Evolutionary conservation across 53 echinoderm and acorn worm species (phyloP), one percentile per base, ranked within the genome.

Genomic region (Mesocentrotus franciscanus): DNA sequence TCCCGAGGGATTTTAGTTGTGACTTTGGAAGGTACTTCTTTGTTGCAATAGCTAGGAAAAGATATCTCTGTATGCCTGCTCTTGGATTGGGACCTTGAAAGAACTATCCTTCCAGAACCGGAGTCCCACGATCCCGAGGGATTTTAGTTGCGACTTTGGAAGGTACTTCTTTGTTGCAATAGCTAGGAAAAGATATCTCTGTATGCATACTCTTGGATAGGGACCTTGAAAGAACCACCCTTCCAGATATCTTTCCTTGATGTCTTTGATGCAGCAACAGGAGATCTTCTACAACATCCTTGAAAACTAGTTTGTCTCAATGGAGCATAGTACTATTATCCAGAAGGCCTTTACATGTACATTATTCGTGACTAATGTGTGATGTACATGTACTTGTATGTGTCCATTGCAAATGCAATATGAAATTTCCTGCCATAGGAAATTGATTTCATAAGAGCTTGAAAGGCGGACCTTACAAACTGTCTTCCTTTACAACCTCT

Each of bases 251-350:
- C 5, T 22, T 66, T 22, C 66, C 4, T 22, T 6, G 68, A 76
- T 30, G 76, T 29, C 30, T 76, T 76, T 29, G 29, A 14, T 33
- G 76, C 0, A 24, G 68, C 68, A 68, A 5, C 24, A 68, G 0
- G 97, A 99, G 89, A 97, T 97, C 85, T 96, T 96, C 85, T 97
- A 96, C 97, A 95, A 97, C 85, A 97, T 94, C 89, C 92, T 98
- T 32, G 99, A 98, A 34, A 97, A 98, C 85, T 99, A 98, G 79
- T 98, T 98, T 94, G 96, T 98, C 1, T 93, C 96, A 26, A 96
- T 56, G 97, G 98, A 71, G 97, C 99, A 18, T 97, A 97, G 16
- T 99, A 97, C 91, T 96, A 95, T 36, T 97, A 98, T 36, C 97
- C 98, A 4, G 97, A 98, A 35, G 97, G 97, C 16, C 96, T 98